Base-by-base conservation (phyloP, 2,797 vertebrate species). In the Champsocephalus gunnari region DNA sequence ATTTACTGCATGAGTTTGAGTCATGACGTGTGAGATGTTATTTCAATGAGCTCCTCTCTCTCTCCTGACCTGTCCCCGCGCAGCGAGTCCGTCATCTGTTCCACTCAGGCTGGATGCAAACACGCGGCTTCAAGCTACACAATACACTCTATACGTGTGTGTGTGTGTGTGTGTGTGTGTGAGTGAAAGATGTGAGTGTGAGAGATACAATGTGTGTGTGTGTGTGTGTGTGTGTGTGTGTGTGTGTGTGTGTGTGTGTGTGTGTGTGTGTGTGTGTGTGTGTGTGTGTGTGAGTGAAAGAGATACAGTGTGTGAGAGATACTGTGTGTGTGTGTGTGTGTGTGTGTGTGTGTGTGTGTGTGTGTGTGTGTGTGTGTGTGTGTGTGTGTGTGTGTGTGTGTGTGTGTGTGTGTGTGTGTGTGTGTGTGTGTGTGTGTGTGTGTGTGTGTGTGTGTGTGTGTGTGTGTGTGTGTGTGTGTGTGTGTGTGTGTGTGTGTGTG, bases 21-120 rank as follows among this genome's bases (percentile, higher is more conserved):
- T 14, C 2, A 11, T 21, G 49, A 13, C 63, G 72, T 65, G 2
- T 13, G 16, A 44, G 6, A 47, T 41, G 1, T 19, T 1, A 19
- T 54, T 66, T 64, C 0, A 53, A 2, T 56, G 6, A 34, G 21
- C 28, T 60, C 51, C 43, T 68, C 14, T 55, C 43, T 68, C 14
- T 59, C 19, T 6, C 3, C 28, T 61, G 24, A 72, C 0, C 21
- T 3, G 16, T 63, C 17, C 8, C 60, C 19, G 54, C 60, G 51
- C 66, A 78, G 57, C 63, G 75, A 32, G 54, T 16, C 58, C 45
- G 0, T 41, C 11, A 2, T 3, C 56, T 24, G 55, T 71, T 77
- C 59, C 83, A 84, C 83, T 86, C 83, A 86, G 85, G 85, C 72
- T 76, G 78, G 66, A 77, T 43, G 5, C 51, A 57, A 49, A 11